Percentiles rank a stretch among this genome's conserved stretches.
Conservation (phyloP, 2,113 vertebrate species). For the Saccopteryx leptura region DNA sequence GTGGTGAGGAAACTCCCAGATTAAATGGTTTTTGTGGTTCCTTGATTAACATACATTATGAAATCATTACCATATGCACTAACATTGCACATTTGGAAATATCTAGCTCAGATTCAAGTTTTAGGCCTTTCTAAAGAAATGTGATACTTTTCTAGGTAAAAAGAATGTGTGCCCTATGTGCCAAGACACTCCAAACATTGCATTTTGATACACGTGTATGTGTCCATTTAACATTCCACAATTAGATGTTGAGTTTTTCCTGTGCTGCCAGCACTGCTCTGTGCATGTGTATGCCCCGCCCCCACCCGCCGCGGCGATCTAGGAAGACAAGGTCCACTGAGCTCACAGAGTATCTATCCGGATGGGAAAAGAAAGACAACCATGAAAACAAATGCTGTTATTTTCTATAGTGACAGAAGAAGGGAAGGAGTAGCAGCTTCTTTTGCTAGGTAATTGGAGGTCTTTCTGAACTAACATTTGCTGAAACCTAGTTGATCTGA, state of each 20-base stretch:
- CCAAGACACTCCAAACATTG: background rate
- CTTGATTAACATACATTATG: slow-evolving; percentile 76
- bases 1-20: slow-evolving; percentile 71
- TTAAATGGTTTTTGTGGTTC: slow-evolving; percentile 76
- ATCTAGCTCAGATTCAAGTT: slow-evolving; percentile 38
- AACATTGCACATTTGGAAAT: slow-evolving; percentile 44
- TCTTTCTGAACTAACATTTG: background rate
- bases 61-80: slow-evolving; percentile 62
- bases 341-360: background rate
- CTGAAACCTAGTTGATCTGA: background rate
- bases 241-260: background rate
- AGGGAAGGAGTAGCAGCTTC: background rate
- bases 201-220: background rate
- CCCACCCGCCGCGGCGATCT: background rate
- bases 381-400: background rate
- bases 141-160: background rate
- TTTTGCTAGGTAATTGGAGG: background rate
- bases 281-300: background rate
- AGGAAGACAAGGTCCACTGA: background rate
- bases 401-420: background rate
- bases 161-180: background rate
- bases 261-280: background rate
- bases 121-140: slow-evolving; percentile 14
- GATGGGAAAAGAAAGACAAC: background rate
- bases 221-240: background rate